phyloP scores from a whole-genome alignment of 1,140 invertebrate species.

The Heterodera carotae region DNA sequence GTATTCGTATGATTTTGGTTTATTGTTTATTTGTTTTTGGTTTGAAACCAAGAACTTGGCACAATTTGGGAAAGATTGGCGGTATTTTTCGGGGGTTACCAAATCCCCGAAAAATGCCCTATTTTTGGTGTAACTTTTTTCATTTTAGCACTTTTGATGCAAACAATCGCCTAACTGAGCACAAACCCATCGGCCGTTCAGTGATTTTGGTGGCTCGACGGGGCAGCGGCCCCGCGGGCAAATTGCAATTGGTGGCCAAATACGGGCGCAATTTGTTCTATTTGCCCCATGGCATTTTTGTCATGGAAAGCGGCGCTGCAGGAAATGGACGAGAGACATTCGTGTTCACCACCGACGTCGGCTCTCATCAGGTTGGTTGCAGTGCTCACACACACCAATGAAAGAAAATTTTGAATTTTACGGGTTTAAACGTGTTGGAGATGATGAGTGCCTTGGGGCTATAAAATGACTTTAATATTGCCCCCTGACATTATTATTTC shows the following conservation, averaged over 20 bases:
- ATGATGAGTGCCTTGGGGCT: conserved; percentile 54
- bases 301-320: conserved; percentile 71
- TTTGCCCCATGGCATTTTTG: conserved; percentile 86
- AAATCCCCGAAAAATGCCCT: too few species aligned
- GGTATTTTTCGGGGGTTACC: too few species aligned
- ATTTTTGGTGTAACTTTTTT: too few species aligned
- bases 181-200: conserved; percentile 75
- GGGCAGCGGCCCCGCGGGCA: conserved; percentile 1
- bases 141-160: conserved; percentile 73
- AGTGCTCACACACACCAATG: too few species aligned
- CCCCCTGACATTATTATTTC: too few species aligned
- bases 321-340: conserved; percentile 72
- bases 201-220: conserved; percentile 71
- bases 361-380: conserved; percentile 91
- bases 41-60: too few species aligned
- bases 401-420: too few species aligned
- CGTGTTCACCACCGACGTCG: conserved; percentile 84
- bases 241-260: conserved; percentile 39
- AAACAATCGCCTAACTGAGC: conserved; percentile 70
- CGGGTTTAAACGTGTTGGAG: too few species aligned
- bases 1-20: too few species aligned
- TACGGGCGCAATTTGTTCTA: conserved; percentile 75
- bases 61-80: too few species aligned
- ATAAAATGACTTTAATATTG: too few species aligned
- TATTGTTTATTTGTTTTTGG: too few species aligned